These are phyloP conservation scores for Rhynchopsitta pachyrhyncha DNA, from an alignment of 2,113 vertebrate genomes.

Conservation along the genomic window DNA sequence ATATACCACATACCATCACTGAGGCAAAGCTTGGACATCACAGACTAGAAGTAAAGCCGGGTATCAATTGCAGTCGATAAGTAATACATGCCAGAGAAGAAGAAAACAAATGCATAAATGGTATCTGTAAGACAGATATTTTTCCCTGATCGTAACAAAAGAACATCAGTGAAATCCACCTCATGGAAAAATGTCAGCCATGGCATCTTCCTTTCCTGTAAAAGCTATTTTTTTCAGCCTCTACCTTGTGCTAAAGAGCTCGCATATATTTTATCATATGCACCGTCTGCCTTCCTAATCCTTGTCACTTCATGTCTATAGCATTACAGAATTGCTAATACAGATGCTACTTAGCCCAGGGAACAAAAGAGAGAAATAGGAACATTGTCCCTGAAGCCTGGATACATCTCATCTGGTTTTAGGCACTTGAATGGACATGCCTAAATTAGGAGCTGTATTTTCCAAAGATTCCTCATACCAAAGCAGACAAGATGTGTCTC, in stretches of 20 bases:
- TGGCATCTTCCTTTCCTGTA: background rate
- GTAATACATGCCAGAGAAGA: background rate
- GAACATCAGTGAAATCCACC: background rate
- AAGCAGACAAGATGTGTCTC: background rate
- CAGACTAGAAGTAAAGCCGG: background rate
- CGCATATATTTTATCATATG: background rate
- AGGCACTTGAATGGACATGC: background rate
- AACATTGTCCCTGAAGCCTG: background rate
- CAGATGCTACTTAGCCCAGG: background rate
- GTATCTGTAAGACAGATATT: background rate
- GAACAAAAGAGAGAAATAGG: background rate
- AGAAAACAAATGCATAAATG: background rate
- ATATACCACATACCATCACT: background rate
- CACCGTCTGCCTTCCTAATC: background rate
- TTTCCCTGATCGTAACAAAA: background rate
- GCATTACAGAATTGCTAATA: background rate
- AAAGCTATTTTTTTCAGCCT: background rate
- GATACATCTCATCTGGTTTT: background rate
- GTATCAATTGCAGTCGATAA: background rate
- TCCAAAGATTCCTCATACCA: background rate
- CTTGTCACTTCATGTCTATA: background rate
- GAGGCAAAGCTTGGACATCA: background rate
- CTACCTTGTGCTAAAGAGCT: background rate
- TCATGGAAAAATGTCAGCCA: background rate
- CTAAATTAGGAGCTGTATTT: background rate